A percentile compares a stretch with the other conserved stretches of the same genome.
Conservation (phyloP, 2,888 invertebrate genomes). For the Salpingus planirostris region DNA sequence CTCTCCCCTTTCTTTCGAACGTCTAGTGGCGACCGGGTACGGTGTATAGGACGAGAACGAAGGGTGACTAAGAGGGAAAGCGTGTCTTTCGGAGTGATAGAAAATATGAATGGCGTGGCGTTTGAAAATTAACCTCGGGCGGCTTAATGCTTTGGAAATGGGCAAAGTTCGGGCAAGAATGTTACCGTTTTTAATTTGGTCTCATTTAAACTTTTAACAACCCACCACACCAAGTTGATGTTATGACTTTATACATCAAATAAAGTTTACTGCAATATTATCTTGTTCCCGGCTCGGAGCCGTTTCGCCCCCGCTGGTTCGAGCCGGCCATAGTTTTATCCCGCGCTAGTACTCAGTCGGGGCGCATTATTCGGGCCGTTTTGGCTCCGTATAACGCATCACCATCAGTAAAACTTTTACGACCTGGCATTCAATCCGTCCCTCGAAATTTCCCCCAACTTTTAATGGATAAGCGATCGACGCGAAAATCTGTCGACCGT, state of each 20-base stretch:
- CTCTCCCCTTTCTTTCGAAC: too few relatives aligned
- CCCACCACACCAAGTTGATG: constrained; percentile 18
- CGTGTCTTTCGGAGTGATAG: not conserved
- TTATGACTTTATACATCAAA: constrained; percentile 18
- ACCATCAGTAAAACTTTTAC: constrained; percentile 5
- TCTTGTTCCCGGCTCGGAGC: constrained; percentile 2
- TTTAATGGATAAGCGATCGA: constrained; percentile 11
- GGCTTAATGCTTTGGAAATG: not conserved
- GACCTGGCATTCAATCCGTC: not conserved
- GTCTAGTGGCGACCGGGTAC: too few relatives aligned
- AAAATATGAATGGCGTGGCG: constrained; percentile 3
- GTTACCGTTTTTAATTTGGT: constrained; percentile 23
- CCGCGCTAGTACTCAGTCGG: not conserved
- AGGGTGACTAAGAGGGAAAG: too few relatives aligned
- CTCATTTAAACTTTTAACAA: constrained; percentile 24
- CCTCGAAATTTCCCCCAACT: constrained; percentile 4
- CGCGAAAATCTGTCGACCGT: constrained; percentile 6
- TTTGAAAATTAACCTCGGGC: too few relatives aligned
- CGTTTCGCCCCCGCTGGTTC: constrained; percentile 5
- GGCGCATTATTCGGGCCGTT: constrained; percentile 1
- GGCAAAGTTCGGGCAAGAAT: constrained; percentile 12
- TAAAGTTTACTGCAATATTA: constrained; percentile 12
- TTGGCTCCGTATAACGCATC: constrained; percentile 3
- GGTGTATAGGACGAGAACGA: too few relatives aligned
- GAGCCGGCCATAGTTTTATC: constrained; percentile 6